Percentiles rank a stretch among this genome's conserved stretches.
phyloP scores from a whole-genome alignment of 2,888 invertebrate species.

The Apodemia duryi region DNA sequence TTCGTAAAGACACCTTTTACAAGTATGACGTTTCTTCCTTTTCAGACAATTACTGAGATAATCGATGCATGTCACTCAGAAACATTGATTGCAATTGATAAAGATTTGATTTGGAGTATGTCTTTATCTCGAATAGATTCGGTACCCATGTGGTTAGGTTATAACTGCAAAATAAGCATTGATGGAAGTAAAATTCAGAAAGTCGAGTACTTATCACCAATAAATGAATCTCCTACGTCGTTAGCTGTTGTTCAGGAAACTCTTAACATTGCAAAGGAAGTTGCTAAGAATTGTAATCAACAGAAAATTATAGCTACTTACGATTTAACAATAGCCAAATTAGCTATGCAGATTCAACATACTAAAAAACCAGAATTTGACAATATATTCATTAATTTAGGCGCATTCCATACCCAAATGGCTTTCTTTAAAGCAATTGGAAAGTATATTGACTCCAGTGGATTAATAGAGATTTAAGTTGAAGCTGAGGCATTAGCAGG shows the following conservation, averaged over 20 bases:
- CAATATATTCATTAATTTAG: slow-evolving; percentile 6
- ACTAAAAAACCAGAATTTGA: slow-evolving; percentile 1
- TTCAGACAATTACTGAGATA: neutral
- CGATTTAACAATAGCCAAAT: slow-evolving; percentile 3
- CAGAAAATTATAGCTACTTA: slow-evolving; percentile 2
- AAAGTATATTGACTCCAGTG: slow-evolving; percentile 2
- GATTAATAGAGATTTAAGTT: slow-evolving; percentile 10
- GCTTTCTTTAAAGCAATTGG: slow-evolving; percentile 5
- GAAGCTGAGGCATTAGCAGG: slow-evolving; percentile 6
- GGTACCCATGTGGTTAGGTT: neutral
- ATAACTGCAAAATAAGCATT: neutral
- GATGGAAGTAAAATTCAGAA: neutral
- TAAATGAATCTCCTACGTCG: slow-evolving; percentile 1
- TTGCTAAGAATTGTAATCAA: slow-evolving; percentile 9
- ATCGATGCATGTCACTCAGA: slow-evolving; percentile 11
- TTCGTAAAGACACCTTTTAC: neutral
- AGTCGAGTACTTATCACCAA: slow-evolving; percentile 1
- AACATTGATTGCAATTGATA: slow-evolving; percentile 32
- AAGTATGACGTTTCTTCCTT: neutral
- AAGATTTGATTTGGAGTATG: slow-evolving; percentile 32
- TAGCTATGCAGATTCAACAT: slow-evolving; percentile 7
- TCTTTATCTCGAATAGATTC: slow-evolving; percentile 30
- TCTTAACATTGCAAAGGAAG: neutral
- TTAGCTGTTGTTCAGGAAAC: slow-evolving; percentile 1
- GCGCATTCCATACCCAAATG: slow-evolving; percentile 4